phyloP scores from a whole-genome alignment of 2,113 vertebrate genomes.

The Nyctibius bracteatus region DNA sequence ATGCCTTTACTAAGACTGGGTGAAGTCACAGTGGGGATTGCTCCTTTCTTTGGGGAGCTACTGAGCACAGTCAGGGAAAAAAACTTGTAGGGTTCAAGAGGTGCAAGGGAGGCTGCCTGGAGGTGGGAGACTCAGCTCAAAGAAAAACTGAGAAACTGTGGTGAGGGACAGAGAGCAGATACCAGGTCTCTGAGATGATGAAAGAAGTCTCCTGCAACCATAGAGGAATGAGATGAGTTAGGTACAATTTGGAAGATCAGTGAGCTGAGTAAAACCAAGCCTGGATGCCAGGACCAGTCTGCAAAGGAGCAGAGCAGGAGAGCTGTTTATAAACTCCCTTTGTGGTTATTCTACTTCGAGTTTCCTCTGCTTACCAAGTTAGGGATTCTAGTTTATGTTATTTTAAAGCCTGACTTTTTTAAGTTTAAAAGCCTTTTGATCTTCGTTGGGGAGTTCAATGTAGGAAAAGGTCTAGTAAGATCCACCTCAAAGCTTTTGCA shows the following conservation, averaged over 20 bases:
- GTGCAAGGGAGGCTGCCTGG: background rate
- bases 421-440: background rate
- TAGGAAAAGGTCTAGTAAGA: background rate
- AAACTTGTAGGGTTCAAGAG: background rate
- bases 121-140: background rate
- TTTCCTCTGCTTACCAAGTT: background rate
- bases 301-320: background rate
- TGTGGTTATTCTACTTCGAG: background rate
- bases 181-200: background rate
- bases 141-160: background rate
- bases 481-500: background rate
- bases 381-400: background rate
- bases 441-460: background rate
- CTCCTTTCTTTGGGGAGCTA: background rate
- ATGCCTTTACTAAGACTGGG: background rate
- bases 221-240: background rate
- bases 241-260: background rate
- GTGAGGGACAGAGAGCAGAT: background rate
- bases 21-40: background rate
- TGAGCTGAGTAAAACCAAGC: background rate
- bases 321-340: background rate
- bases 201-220: background rate
- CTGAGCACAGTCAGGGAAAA: background rate
- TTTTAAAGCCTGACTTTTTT: background rate
- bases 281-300: background rate